phyloP scores from a whole-genome alignment of 2,113 vertebrate species.

The Antechinus stuartii region DNA sequence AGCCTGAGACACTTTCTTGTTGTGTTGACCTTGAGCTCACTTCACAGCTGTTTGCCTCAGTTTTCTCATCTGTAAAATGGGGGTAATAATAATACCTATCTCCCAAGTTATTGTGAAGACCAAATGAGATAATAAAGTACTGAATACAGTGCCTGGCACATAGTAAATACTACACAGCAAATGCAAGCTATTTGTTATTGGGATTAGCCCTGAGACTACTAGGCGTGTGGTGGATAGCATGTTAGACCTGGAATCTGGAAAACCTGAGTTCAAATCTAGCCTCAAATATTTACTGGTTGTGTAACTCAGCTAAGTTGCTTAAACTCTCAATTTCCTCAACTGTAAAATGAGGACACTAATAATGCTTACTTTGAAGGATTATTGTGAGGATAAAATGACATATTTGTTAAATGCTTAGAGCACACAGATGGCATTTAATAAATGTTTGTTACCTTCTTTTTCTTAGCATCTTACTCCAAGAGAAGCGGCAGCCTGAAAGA shows the following conservation, averaged over 20 bases:
- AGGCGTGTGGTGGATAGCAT: neutral
- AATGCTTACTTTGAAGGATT: neutral
- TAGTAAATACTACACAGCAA: too few relatives aligned
- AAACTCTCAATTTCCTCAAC: neutral
- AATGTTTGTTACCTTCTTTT: neutral
- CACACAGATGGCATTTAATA: too few relatives aligned
- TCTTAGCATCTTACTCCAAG: conserved; percentile 7
- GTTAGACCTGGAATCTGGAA: neutral
- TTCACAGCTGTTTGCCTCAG: neutral
- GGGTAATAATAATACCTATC: neutral
- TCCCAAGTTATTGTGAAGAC: neutral
- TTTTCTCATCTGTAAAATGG: neutral
- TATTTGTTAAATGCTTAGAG: too few relatives aligned
- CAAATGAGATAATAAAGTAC: neutral
- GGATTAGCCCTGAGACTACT: too few relatives aligned
- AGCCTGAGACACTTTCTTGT: neutral
- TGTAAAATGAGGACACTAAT: neutral
- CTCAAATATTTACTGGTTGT: neutral
- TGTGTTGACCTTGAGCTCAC: neutral
- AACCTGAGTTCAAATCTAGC: neutral
- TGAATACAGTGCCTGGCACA: too few relatives aligned
- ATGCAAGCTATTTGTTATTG: too few relatives aligned
- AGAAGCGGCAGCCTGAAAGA: conserved; percentile 25
- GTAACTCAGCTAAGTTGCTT: neutral
- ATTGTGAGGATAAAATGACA: neutral